Conservation (phyloP, 2,888 invertebrate genomes). For the Lithodes maja region DNA sequence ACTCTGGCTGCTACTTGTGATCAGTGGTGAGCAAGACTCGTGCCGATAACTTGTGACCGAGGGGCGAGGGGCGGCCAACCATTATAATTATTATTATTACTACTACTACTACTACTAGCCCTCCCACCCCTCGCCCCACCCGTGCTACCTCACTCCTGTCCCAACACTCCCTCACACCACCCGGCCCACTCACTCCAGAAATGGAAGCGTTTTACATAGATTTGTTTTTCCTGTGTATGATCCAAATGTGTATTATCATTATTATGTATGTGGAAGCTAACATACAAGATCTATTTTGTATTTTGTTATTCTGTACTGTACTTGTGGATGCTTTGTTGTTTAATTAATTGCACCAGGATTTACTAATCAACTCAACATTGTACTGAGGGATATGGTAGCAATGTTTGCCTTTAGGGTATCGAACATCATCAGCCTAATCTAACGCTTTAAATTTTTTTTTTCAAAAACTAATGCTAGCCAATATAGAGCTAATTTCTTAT, state of each 20-base stretch:
- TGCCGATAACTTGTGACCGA: conserved; percentile 33
- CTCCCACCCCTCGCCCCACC: conserved; percentile 44
- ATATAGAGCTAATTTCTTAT: too few species aligned
- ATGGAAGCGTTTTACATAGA: neutral
- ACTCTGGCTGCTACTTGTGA: too few species aligned
- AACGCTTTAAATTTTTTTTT: neutral
- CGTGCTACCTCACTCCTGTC: conserved; percentile 65
- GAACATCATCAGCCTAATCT: conserved; percentile 20
- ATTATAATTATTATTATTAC: neutral
- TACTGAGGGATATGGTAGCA: conserved; percentile 61
- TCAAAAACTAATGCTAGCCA: too few species aligned
- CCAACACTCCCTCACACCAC: conserved; percentile 41
- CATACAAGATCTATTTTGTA: conserved; percentile 5
- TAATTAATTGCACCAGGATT: conserved; percentile 46
- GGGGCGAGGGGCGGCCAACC: conserved; percentile 41
- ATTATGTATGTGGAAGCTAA: neutral
- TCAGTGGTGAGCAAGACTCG: neutral
- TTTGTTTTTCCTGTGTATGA: conserved; percentile 14
- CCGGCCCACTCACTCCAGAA: conserved; percentile 29
- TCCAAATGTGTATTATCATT: neutral
- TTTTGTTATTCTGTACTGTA: conserved; percentile 33
- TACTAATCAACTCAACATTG: conserved; percentile 53
- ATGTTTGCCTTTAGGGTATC: conserved; percentile 48
- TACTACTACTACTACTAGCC: neutral
- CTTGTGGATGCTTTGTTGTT: conserved; percentile 42